Conservation (phyloP, 2,113 vertebrate genomes). For the Pseudolaguvia tuberculata region DNA sequence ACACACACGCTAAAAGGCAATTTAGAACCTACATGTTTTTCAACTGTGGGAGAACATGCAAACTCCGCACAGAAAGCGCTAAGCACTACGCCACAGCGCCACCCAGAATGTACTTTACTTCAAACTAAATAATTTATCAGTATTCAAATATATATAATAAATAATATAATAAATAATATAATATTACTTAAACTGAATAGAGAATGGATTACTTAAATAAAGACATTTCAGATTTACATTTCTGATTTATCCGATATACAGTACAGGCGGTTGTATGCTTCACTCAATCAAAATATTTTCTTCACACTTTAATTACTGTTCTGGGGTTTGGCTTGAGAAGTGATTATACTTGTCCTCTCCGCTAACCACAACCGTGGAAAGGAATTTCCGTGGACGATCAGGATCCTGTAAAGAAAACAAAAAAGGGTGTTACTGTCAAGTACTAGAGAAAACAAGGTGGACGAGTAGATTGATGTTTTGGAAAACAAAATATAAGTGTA, state of each 20-base stretch:
- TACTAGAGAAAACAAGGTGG: too few species aligned
- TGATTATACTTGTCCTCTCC: conserved; percentile 66
- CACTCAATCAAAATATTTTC: background rate
- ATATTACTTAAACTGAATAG: too few species aligned
- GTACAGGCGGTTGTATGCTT: background rate
- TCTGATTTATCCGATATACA: background rate
- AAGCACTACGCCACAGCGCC: too few species aligned
- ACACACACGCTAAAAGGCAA: too few species aligned
- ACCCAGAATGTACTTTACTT: too few species aligned
- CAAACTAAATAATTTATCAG: background rate
- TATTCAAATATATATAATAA: conserved; percentile 17
- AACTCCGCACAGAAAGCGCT: too few species aligned
- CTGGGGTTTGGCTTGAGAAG: conserved; percentile 56
- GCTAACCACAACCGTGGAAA: conserved; percentile 58
- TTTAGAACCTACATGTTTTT: too few species aligned
- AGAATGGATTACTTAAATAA: background rate
- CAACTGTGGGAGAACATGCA: too few species aligned
- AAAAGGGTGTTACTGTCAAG: background rate
- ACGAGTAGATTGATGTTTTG: too few species aligned
- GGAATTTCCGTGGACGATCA: conserved; percentile 65
- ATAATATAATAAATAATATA: background rate
- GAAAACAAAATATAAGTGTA: too few species aligned
- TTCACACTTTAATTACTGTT: background rate
- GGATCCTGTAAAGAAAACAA: conserved; percentile 57
- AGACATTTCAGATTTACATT: background rate